Base-by-base conservation (phyloP, 2,888 invertebrate species). In the Cheilosia soror region DNA sequence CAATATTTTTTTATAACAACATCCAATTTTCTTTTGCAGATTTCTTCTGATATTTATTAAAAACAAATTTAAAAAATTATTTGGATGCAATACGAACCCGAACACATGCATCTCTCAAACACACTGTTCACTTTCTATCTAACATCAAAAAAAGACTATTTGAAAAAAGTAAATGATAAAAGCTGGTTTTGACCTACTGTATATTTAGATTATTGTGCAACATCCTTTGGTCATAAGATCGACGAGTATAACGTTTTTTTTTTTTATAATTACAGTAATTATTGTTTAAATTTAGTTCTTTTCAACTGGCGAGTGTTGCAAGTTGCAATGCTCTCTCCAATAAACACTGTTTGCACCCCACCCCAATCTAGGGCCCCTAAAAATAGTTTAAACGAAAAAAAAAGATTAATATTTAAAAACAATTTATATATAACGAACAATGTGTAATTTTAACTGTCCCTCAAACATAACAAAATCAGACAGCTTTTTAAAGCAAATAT, bases 101-200 rank as follows among this genome's bases (percentile, higher is more conserved):
- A 80, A 47, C 57, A 71, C 65, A 84, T 84, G 80, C 84, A 80
- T 84, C 84, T 79, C 78, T 84, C 53, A 71, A 75, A 80, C 66
- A 79, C 68, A 80, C 63, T 71, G 51, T 84, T 75, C 69, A 47
- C 51, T 84, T 79, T 69, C 73, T 63, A 63, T 69, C 15, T 47
- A 79, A 75, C 63, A 75, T 51, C 63, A 60, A 42, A 58, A 58
- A 66, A 69, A 72, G 49, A 62, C 51, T 53, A 62, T 53, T 47
- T 63, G 63, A 47, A 49, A 31, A 44, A 47, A 27, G 15, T 42
- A 60, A 53, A 62, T 20, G 44, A 77, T 58, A 37, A 53, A 63
- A 71, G 47, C 71, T 55, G 73, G 68, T 73, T 4, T 73, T 68
- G 73, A 68, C 73, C 78, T 42, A 62, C 44, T 68, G 66, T 83